A percentile compares a stretch with the other conserved stretches of the same genome.
phyloP scores from a whole-genome alignment of 2,113 vertebrate genomes.

The Alligator sinensis region DNA sequence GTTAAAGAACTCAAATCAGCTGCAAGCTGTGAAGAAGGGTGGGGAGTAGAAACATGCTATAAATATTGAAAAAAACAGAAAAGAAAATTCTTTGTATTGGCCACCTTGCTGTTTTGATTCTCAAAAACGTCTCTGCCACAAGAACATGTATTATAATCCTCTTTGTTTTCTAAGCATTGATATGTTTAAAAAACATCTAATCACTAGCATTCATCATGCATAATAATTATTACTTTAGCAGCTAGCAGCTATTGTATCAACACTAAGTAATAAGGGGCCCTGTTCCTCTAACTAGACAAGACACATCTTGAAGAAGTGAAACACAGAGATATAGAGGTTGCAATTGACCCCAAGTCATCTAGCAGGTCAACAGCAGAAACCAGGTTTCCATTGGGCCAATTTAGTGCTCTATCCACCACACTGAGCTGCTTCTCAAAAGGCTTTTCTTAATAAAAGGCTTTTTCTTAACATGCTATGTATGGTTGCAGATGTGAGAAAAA shows the following conservation, averaged over 20 bases:
- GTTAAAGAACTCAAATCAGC: neutral
- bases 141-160: neutral
- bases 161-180: neutral
- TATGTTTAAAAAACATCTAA: too few relatives aligned
- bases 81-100: neutral
- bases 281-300: neutral
- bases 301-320: neutral
- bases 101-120: neutral
- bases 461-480: neutral
- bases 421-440: accelerated
- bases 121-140: neutral
- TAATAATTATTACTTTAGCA: neutral
- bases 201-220: too few relatives aligned
- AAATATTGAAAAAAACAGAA: neutral
- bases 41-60: neutral
- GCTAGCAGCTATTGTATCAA: neutral
- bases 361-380: neutral
- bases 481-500: neutral
- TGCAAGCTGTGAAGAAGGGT: neutral
- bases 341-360: neutral
- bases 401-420: neutral
- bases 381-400: neutral
- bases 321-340: neutral
- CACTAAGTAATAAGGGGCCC: neutral
- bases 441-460: neutral